Evolutionary conservation across 2,113 vertebrate genomes (phyloP).

Genomic region (Melanerpes aurifrons): DNA sequence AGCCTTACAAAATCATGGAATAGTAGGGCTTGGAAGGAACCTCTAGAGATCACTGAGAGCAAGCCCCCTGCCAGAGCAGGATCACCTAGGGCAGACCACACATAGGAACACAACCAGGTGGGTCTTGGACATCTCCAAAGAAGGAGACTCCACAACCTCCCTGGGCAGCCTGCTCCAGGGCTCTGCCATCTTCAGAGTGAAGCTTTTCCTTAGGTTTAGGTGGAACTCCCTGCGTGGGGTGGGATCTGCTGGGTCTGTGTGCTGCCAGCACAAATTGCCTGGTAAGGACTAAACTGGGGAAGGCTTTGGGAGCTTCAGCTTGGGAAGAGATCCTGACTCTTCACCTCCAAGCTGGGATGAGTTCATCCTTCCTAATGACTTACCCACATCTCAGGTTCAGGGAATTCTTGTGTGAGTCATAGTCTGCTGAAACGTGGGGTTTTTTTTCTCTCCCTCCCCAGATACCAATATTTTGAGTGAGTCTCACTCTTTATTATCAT

Average conservation of each 20-base stretch:
- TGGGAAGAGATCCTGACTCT: not conserved
- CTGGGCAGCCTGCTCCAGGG: too few relatives aligned
- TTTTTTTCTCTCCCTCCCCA: conserved; percentile 8
- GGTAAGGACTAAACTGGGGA: not conserved
- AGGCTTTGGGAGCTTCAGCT: not conserved
- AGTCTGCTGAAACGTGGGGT: not conserved
- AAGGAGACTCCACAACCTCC: too few relatives aligned
- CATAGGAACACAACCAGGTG: too few relatives aligned
- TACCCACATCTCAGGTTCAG: conserved; percentile 40
- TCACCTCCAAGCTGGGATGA: conserved; percentile 12
- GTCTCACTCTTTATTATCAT: conserved; percentile 40
- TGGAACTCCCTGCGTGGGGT: not conserved
- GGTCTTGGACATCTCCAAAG: too few relatives aligned
- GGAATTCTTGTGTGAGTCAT: conserved; percentile 39
- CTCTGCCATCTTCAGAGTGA: too few relatives aligned
- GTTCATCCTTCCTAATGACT: conserved; percentile 30
- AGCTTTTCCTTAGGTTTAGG: too few relatives aligned
- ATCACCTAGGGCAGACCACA: too few relatives aligned
- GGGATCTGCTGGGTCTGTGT: not conserved
- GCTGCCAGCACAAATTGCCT: not conserved
- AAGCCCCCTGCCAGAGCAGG: too few relatives aligned
- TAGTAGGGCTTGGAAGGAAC: too few relatives aligned
- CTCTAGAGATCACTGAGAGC: too few relatives aligned
- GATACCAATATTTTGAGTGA: conserved; percentile 37
- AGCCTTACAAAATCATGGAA: not conserved